Percentiles rank a stretch among this genome's conserved stretches.
phyloP scores from a whole-genome alignment of 1,140 invertebrate species.

The Bacillus rossius region DNA sequence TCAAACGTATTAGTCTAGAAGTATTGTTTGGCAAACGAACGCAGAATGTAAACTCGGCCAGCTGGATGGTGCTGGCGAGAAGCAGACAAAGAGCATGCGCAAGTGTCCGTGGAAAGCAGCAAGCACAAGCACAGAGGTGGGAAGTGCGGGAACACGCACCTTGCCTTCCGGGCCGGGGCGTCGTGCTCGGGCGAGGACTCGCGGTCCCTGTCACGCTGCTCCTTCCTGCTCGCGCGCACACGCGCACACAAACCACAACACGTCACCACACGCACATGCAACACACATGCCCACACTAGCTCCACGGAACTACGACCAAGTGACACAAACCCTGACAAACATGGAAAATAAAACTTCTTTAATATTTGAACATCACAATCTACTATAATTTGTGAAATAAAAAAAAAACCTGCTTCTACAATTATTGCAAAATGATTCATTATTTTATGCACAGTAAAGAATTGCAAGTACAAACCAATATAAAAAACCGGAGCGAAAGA shows the following conservation, averaged over 20 bases:
- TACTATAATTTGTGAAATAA: no score
- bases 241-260: constrained; percentile 7
- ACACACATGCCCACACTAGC: constrained; percentile 7
- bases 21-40: no score
- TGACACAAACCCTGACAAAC: background rate
- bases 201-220: constrained; percentile 27
- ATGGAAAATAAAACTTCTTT: background rate
- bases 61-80: no score
- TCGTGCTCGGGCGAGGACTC: constrained; percentile 43
- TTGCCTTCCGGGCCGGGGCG: constrained; percentile 39
- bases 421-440: no score
- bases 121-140: no score
- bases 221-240: constrained; percentile 17
- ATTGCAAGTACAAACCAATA: no score
- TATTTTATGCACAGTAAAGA: no score
- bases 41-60: no score
- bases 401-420: no score
- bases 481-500: no score
- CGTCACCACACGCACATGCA: constrained; percentile 12
- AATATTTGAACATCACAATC: background rate
- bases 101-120: no score
- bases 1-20: background rate
- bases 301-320: background rate
- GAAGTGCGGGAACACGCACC: constrained; percentile 29
- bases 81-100: no score